A percentile compares a stretch with the other conserved stretches of the same genome.
These are phyloP conservation scores for Hydriomena furcata DNA, from an alignment of 2,888 invertebrate species.

Conservation along the genomic window DNA sequence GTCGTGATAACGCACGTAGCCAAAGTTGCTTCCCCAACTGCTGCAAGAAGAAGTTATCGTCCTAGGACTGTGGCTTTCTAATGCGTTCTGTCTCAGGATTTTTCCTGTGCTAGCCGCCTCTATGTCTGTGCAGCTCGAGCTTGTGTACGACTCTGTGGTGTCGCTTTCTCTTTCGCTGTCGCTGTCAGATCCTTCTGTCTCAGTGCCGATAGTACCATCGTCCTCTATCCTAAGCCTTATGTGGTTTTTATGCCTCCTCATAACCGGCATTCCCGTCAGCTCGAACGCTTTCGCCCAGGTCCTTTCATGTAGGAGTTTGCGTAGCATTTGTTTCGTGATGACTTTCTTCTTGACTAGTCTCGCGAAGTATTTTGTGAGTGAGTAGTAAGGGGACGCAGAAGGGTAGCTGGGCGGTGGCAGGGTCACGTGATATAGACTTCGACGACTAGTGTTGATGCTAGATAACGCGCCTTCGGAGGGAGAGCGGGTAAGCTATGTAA, in stretches of 20 bases:
- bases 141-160: slow-evolving; percentile 68
- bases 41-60: slow-evolving; percentile 76
- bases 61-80: slow-evolving; percentile 74
- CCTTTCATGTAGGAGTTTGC: slow-evolving; percentile 87
- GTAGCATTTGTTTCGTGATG: slow-evolving; percentile 88
- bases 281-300: slow-evolving; percentile 79
- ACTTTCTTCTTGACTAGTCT: slow-evolving; percentile 88
- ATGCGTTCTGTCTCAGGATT: slow-evolving; percentile 84
- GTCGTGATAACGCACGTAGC: slow-evolving; percentile 87
- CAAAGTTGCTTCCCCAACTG: slow-evolving; percentile 85
- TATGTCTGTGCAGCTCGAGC: slow-evolving; percentile 65
- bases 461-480: slow-evolving; percentile 81
- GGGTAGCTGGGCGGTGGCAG: slow-evolving; percentile 90
- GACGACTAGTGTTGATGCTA: slow-evolving; percentile 79
- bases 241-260: slow-evolving; percentile 72
- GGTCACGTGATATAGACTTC: slow-evolving; percentile 83
- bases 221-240: slow-evolving; percentile 69
- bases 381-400: slow-evolving; percentile 90
- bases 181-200: slow-evolving; percentile 70
- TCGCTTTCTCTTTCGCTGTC: slow-evolving; percentile 72
- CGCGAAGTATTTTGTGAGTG: slow-evolving; percentile 90
- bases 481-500: slow-evolving; percentile 78
- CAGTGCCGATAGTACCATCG: slow-evolving; percentile 71
- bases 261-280: slow-evolving; percentile 70
- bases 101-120: slow-evolving; percentile 57